Conservation (phyloP, 2,113 vertebrate genomes). For the Onychorhynchus coronatus region DNA sequence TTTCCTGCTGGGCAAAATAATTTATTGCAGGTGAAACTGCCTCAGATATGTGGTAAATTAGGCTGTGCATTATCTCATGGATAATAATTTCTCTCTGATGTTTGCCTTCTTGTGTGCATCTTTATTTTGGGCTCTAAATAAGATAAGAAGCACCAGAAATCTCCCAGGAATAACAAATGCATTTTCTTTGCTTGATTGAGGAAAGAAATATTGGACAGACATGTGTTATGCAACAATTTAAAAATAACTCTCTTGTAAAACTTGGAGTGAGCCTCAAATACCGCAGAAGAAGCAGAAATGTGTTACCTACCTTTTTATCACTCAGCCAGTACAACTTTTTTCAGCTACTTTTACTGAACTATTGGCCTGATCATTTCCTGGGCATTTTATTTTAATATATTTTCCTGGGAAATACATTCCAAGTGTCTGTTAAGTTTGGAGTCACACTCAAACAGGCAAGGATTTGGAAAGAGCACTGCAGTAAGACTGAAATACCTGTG, state of each 20-base stretch:
- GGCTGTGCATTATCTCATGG: conserved; percentile 40
- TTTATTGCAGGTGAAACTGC: conserved; percentile 53
- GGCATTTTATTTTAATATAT: conserved; percentile 12
- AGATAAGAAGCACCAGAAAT: conserved; percentile 55
- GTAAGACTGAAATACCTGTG: neutral
- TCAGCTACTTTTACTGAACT: conserved; percentile 34
- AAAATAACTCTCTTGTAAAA: conserved; percentile 67
- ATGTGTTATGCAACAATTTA: conserved; percentile 64
- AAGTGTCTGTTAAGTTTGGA: neutral
- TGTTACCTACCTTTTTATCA: conserved; percentile 59
- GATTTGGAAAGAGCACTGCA: neutral
- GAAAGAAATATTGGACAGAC: conserved; percentile 63
- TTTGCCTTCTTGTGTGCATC: conserved; percentile 33
- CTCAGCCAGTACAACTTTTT: conserved; percentile 16
- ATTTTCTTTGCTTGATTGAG: conserved; percentile 64
- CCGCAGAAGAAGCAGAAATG: conserved; percentile 36
- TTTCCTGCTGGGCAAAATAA: conserved; percentile 53
- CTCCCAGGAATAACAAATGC: conserved; percentile 61
- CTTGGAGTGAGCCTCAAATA: conserved; percentile 57
- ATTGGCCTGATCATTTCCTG: conserved; percentile 37
- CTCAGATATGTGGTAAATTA: conserved; percentile 53
- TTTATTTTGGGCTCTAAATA: conserved; percentile 57
- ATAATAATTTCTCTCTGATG: conserved; percentile 54
- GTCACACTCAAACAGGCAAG: neutral
- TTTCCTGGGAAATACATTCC: neutral